phyloP scores from a whole-genome alignment of 2,888 invertebrate species.

The Eupithecia abbreviata region DNA sequence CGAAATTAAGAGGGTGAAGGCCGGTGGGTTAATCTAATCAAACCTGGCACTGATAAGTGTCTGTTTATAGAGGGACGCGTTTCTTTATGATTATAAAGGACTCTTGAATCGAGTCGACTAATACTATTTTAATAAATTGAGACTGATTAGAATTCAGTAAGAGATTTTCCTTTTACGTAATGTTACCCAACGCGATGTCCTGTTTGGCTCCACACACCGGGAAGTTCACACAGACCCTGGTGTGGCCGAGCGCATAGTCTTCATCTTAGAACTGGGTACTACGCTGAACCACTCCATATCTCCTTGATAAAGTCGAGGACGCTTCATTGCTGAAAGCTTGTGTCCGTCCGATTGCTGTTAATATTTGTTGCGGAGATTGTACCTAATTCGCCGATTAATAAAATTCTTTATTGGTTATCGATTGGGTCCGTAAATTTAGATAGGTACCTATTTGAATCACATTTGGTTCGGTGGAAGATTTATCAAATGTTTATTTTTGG shows the following conservation, averaged over 20 bases:
- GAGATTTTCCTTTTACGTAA: background rate
- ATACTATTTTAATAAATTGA: background rate
- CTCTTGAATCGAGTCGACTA: background rate
- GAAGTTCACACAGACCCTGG: background rate
- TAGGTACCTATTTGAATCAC: background rate
- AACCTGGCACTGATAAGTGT: background rate
- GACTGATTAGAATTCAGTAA: no score
- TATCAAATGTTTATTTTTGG: slow-evolving; percentile 5
- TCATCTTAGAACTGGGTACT: background rate
- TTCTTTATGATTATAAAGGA: no score
- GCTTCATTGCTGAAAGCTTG: slow-evolving; percentile 17
- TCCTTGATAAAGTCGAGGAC: background rate
- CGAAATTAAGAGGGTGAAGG: background rate
- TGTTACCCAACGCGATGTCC: background rate
- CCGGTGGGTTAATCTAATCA: background rate
- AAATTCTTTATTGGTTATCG: slow-evolving; percentile 1
- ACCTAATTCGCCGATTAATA: background rate
- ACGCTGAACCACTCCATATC: background rate
- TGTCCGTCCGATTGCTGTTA: slow-evolving; percentile 24
- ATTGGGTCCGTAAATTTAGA: background rate
- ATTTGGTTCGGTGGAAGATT: background rate
- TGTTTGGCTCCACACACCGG: background rate
- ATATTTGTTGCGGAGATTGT: slow-evolving; percentile 4
- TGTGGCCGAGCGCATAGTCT: background rate
- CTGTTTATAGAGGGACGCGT: background rate